Evolutionary conservation across 1,140 invertebrate genomes (phyloP), one percentile per base, ranked within the genome.

Genomic region (Pristionchus pacificus): DNA sequence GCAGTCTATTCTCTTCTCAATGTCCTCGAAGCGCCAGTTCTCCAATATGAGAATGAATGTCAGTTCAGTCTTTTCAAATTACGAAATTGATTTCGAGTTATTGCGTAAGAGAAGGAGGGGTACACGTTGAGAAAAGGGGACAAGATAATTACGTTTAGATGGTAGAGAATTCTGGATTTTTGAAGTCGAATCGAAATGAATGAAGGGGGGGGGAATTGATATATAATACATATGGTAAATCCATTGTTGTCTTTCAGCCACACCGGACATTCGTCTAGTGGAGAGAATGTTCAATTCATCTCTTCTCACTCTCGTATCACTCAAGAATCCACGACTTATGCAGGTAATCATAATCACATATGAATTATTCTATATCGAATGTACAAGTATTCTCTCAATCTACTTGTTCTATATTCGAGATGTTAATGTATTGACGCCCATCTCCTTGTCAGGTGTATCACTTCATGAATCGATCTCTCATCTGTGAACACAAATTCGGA

Each of bases 401-500:
- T n/a, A n/a, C n/a, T n/a, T n/a, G n/a, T n/a, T n/a, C n/a, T n/a
- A n/a, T n/a, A n/a, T n/a, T n/a, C n/a, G n/a, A n/a, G n/a, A n/a
- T n/a, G n/a, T n/a, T n/a, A n/a, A n/a, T n/a, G n/a, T n/a, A n/a
- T n/a, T n/a, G n/a, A n/a, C n/a, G n/a, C n/a, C n/a, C n/a, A n/a
- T n/a, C n/a, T n/a, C n/a, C n/a, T n/a, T 49, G 6, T 49, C 38
- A 49, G 87, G 93, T 98, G 31, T 97, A 93, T 85, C 95, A 98
- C 86, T 98, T 96, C 86, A 95, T 95, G 83, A 97, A 95, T 85
- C 92, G 93, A 72, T 95, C 93, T 65, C 95, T 98, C 87, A 98
- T 99, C 84, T 97, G 95, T 86, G 94, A 95, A 85, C 97, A 97
- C 87, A 95, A 92, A 83, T 99, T 98, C 85, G 91, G 92, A 14